phyloP scores from a whole-genome alignment of 2,797 vertebrate species.

The Hypotaenidia okinawae region DNA sequence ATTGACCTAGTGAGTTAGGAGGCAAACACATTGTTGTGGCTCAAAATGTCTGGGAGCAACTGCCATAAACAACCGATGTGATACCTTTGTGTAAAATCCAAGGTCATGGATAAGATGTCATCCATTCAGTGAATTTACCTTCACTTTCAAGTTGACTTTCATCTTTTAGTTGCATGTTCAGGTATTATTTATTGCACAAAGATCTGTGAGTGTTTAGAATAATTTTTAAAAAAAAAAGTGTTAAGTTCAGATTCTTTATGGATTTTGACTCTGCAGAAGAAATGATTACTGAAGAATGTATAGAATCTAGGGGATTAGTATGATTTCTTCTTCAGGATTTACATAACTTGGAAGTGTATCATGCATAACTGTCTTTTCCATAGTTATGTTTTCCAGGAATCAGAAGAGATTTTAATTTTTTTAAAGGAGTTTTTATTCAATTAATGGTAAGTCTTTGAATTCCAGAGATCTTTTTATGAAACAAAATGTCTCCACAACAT shows the following conservation, averaged over 20 bases:
- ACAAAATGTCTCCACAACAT: not conserved
- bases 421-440: not conserved
- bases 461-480: not conserved
- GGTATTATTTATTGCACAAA: not conserved
- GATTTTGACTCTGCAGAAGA: not conserved
- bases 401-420: not conserved
- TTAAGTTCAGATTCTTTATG: not conserved
- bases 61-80: fast-evolving
- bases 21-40: fast-evolving
- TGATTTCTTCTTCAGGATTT: conserved; percentile 7
- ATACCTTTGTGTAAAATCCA: not conserved
- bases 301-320: not conserved
- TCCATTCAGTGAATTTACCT: not conserved
- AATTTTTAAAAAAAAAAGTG: fast-evolving
- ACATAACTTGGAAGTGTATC: not conserved
- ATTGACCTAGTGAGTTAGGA: not conserved
- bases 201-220: not conserved
- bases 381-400: not conserved
- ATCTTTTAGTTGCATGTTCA: not conserved
- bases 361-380: not conserved
- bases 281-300: not conserved
- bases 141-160: not conserved
- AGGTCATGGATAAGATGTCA: not conserved
- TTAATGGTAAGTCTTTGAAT: not conserved
- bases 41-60: not conserved